phyloP scores from a whole-genome alignment of 2,113 vertebrate species.

The Anoplopoma fimbria region DNA sequence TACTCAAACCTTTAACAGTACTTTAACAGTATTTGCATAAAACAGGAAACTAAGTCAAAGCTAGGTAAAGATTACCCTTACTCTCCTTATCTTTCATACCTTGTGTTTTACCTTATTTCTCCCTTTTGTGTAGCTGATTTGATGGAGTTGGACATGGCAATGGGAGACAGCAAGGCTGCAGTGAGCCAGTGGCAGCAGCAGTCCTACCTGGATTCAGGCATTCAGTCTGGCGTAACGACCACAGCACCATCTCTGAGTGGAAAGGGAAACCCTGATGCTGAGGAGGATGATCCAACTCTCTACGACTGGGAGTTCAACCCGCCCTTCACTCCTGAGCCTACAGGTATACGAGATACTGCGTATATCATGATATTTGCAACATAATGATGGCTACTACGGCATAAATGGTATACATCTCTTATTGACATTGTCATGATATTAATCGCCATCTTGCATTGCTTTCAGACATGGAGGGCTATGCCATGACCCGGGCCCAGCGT shows the following conservation, averaged over 20 bases:
- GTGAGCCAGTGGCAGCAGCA: slow-evolving; percentile 99
- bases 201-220: slow-evolving; percentile 97
- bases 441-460: not conserved
- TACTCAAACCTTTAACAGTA: not conserved
- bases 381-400: not conserved
- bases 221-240: slow-evolving; percentile 99
- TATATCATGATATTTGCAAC: not conserved
- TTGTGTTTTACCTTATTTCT: not conserved
- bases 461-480: slow-evolving; percentile 96
- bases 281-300: slow-evolving; percentile 94
- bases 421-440: not conserved
- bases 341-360: slow-evolving; percentile 83
- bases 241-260: slow-evolving; percentile 97
- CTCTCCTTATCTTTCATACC: not conserved
- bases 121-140: slow-evolving; percentile 88
- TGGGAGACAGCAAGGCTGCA: slow-evolving; percentile 97
- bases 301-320: slow-evolving; percentile 98
- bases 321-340: slow-evolving; percentile 95
- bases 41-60: not conserved
- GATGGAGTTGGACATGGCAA: slow-evolving; percentile 99
- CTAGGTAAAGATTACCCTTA: not conserved
- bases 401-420: not conserved
- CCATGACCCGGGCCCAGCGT: slow-evolving; percentile 98
- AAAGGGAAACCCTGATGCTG: slow-evolving; percentile 96
- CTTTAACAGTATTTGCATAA: not conserved